Evolutionary conservation across 2,888 invertebrate genomes (phyloP), one percentile per base, ranked within the genome.

Genomic region (Notocelia uddmanniana): DNA sequence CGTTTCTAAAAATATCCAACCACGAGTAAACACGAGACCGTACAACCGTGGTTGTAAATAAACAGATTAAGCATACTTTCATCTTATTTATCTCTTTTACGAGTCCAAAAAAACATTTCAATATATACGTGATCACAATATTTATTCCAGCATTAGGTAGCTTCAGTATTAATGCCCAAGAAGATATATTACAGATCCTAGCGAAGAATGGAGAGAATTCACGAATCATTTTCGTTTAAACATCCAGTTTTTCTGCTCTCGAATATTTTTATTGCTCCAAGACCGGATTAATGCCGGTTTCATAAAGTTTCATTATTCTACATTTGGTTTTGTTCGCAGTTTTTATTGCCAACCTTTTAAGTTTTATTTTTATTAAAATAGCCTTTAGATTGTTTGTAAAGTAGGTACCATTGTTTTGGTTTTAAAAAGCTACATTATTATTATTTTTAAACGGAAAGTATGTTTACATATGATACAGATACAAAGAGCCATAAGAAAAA

Each of bases 161-260:
- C 31, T 54, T 41, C 60, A 58, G 64, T 71, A 79, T 75, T 75
- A 78, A 75, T 74, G 74, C 60, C 41, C 55, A 58, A 52, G 45
- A 62, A 79, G 80, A 81, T 82, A 81, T 79, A 80, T 79, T 75
- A 63, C 73, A 45, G 69, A 74, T 68, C 58, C 73, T 59, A 62
- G 52, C 70, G 52, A 71, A 75, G 77, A 79, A 79, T 77, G 75
- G 74, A 76, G 76, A 76, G 77, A 78, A 79, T 77, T 77, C 73
- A 74, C 79, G 77, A 81, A 80, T 82, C 76, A 80, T 81, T 81
- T 78, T 78, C 58, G 19, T 58, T 66, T 52, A 50, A 64, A 52
- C 18, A 21, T 13, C 13, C 23, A 13, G 18, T 18, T 18, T n/a
- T 63, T 18, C 21, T 18, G 45, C 23, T 48, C 19, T 15, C 21